phyloP scores from a whole-genome alignment of 2,888 invertebrate species.

The Tricholauxania praeusta region DNA sequence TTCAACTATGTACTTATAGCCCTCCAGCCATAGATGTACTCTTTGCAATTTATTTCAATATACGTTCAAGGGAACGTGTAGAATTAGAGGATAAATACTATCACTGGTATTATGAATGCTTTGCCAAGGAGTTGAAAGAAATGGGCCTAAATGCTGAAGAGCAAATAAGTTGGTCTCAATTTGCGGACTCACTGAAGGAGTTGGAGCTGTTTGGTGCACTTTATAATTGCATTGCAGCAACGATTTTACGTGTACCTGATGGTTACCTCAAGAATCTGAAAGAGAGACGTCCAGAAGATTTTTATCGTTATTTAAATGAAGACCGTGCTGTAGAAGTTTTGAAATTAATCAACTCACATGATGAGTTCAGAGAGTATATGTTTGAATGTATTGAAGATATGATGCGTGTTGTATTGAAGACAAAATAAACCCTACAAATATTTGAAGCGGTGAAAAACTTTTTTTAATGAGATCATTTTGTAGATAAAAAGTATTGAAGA shows the following conservation, averaged over 20 bases:
- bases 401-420: conserved; percentile 45
- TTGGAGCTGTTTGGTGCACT: conserved; percentile 64
- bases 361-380: conserved; percentile 51
- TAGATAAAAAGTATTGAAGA: no score
- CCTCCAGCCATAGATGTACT: conserved; percentile 63
- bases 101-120: conserved; percentile 52
- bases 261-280: conserved; percentile 63
- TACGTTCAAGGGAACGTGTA: conserved; percentile 50
- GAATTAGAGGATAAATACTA: conserved; percentile 45
- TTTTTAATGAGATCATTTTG: no score
- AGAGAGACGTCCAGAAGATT: conserved; percentile 58
- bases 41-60: conserved; percentile 58
- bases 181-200: conserved; percentile 60
- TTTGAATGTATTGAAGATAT: conserved; percentile 58
- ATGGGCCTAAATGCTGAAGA: conserved; percentile 56
- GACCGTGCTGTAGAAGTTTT: conserved; percentile 54
- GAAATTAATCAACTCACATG: conserved; percentile 49
- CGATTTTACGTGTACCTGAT: conserved; percentile 59
- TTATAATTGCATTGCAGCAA: conserved; percentile 63
- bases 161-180: conserved; percentile 59
- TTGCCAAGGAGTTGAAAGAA: conserved; percentile 56
- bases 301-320: conserved; percentile 64
- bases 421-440: no score
- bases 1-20: conserved; percentile 60
- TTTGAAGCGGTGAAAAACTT: no score